A percentile compares a stretch with the other conserved stretches of the same genome.
Conservation (phyloP, 1,140 invertebrate genomes). For the Sycobia sp. region DNA sequence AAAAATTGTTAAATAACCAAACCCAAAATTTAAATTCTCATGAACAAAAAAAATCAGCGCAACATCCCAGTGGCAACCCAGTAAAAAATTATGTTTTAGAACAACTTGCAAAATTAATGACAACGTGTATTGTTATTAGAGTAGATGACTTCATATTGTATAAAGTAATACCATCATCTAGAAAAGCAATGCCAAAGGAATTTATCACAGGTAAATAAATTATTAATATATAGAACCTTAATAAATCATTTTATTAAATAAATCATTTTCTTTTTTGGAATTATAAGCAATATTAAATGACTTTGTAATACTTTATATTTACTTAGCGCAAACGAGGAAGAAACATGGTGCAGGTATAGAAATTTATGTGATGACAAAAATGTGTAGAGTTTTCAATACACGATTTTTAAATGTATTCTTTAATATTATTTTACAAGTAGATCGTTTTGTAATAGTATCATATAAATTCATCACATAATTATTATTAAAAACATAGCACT, state of each 20-base stretch:
- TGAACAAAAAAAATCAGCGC: slow-evolving; percentile 48
- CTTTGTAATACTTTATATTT: slow-evolving; percentile 32
- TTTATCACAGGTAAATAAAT: slow-evolving; percentile 81
- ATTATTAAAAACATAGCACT: slow-evolving; percentile 2
- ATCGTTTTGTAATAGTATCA: slow-evolving; percentile 22
- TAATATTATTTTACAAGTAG: slow-evolving; percentile 13
- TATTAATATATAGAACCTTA: background rate
- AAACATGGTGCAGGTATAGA: slow-evolving; percentile 57
- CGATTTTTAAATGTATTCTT: slow-evolving; percentile 25
- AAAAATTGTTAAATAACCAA: slow-evolving; percentile 42
- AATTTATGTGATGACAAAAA: slow-evolving; percentile 23
- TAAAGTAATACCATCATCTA: slow-evolving; percentile 78
- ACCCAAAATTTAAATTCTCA: slow-evolving; percentile 42
- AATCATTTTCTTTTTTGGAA: background rate
- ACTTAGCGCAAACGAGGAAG: slow-evolving; percentile 59
- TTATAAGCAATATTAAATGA: slow-evolving; percentile 13
- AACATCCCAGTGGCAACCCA: slow-evolving; percentile 57
- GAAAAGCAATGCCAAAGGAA: slow-evolving; percentile 74
- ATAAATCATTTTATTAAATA: background rate
- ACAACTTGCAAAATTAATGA: slow-evolving; percentile 87
- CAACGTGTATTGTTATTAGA: slow-evolving; percentile 86
- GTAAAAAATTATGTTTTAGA: slow-evolving; percentile 73
- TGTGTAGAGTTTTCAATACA: no score
- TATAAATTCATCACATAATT: background rate
- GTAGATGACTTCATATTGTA: slow-evolving; percentile 88